Percentiles rank a stretch among this genome's conserved stretches.
phyloP scores from a whole-genome alignment of 2,113 vertebrate species.

The Equus quagga region DNA sequence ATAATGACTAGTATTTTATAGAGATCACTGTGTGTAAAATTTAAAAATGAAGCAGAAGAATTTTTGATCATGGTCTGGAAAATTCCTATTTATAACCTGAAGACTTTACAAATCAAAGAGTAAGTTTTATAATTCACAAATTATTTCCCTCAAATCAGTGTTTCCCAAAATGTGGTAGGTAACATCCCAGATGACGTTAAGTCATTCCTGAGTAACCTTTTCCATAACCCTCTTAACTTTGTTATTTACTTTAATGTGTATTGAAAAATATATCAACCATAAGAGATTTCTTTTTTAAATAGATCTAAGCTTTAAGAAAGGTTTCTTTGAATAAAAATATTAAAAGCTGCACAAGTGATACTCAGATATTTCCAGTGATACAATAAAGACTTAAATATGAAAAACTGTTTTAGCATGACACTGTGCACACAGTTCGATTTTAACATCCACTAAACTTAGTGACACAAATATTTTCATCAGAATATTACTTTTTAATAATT shows the following conservation, averaged over 20 bases:
- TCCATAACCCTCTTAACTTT: background rate
- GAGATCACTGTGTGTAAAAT: background rate
- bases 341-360: background rate
- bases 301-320: background rate
- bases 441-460: background rate
- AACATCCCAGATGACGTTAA: background rate
- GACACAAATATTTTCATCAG: background rate
- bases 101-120: background rate
- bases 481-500: constrained; percentile 14
- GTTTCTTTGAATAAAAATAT: constrained; percentile 29
- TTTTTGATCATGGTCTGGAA: background rate
- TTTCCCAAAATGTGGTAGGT: background rate
- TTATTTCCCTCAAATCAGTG: background rate
- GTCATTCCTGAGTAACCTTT: background rate
- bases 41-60: background rate
- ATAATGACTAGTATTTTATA: background rate
- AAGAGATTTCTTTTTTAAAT: background rate
- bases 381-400: background rate
- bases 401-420: background rate
- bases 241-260: background rate
- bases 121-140: background rate
- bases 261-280: background rate
- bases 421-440: background rate
- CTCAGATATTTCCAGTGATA: background rate
- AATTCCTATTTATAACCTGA: background rate